Evolutionary conservation across 1,140 invertebrate species (phyloP), one percentile per base, ranked within the genome.

Genomic region (Ips nitidus): DNA sequence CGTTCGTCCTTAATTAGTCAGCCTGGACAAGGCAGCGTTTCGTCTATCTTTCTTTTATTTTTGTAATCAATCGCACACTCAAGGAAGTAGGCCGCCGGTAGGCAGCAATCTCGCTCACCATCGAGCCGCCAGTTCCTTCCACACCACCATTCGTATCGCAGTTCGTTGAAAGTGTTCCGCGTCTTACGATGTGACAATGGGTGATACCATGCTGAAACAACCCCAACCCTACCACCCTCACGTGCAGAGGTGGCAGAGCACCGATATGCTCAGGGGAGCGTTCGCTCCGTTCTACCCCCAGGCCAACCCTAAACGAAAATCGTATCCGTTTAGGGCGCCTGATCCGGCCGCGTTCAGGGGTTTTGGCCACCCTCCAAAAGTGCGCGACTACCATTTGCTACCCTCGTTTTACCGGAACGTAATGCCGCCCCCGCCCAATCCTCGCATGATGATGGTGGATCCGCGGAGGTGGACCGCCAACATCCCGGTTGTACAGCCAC

Each of bases 381-480:
- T 64, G 22, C 58, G 70, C 4, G 89, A 91, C 71, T 89, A 90
- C 73, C 90, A 90, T 75, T 88, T 88, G 70, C 75, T 90, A 59
- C 84, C 89, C 5, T 88, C 89, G 1, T 83, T 89, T 73, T 91
- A 89, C 70, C 78, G 89, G n/a, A 84, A 86, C 66, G 86, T 82
- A 0, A 81, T 87, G 78, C 86, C 84, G 36, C 84, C 86, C n/a
- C 87, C 86, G 3, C 82, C 81, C 63, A 81, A 76, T 74, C 84
- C 77, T 70, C 78, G 75, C 72, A 68, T 84, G 82, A 58, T 84
- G 77, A 80, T 84, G 81, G 74, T 84, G 66, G 67, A 66, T 42
- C 66, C 8, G 52, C 47, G 40, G 62, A 68, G 69, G 45, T 71
- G 64, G 64, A 22, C 41, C 7, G 37, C 47, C 47, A 37, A 6